A percentile compares a stretch with the other conserved stretches of the same genome.
Conservation (phyloP, 2,113 vertebrate species). For the Nanorana parkeri region DNA sequence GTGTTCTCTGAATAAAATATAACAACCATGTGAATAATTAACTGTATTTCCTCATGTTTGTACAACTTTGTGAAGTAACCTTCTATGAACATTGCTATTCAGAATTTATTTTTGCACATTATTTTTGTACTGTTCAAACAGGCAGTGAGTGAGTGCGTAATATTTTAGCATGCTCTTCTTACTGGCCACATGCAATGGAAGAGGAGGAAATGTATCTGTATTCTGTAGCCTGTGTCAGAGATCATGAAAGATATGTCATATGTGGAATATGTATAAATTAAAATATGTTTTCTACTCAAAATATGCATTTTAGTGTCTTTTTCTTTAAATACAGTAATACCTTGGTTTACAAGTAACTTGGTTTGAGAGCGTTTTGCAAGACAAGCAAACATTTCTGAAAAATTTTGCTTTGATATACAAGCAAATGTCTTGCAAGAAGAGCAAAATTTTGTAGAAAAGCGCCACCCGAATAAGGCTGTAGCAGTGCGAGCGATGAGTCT, state of each 20-base stretch:
- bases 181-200: slow-evolving; percentile 12
- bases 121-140: slow-evolving; percentile 44
- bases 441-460: no score
- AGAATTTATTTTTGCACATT: slow-evolving; percentile 54
- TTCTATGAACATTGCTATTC: slow-evolving; percentile 35
- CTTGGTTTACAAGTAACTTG: no score
- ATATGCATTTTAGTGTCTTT: background rate
- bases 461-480: no score
- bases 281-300: slow-evolving; percentile 43
- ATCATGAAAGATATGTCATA: no score
- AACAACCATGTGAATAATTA: background rate
- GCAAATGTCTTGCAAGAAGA: no score
- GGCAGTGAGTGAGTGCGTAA: background rate
- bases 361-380: no score
- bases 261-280: slow-evolving; percentile 36
- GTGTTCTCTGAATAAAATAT: background rate
- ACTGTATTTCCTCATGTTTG: slow-evolving; percentile 12
- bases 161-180: background rate
- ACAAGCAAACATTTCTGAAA: no score
- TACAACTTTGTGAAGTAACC: slow-evolving; percentile 16
- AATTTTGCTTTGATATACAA: no score
- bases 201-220: background rate
- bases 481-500: no score
- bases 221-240: no score
- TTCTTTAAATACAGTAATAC: no score